These are phyloP conservation scores for Drosophila jambulina DNA, from an alignment of 1,140 invertebrate genomes.

Conservation along the genomic window DNA sequence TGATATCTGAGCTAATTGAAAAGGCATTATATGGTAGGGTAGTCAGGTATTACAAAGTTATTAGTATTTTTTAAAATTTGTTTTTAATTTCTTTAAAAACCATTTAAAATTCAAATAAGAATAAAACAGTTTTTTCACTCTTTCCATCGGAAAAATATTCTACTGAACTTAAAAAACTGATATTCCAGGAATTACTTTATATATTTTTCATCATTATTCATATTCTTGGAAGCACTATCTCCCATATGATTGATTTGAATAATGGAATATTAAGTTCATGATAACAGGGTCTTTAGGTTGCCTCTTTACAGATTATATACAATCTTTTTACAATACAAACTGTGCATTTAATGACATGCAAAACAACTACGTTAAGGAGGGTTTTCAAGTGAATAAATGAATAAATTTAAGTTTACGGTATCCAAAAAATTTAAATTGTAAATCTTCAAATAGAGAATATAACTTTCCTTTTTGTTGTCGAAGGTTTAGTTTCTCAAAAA, in stretches of 20 bases:
- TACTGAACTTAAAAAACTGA: neutral
- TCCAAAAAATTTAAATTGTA: neutral
- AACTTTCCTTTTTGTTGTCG: neutral
- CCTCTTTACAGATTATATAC: neutral
- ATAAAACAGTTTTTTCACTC: neutral
- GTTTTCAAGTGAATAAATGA: neutral
- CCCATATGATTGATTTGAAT: neutral
- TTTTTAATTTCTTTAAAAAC: neutral
- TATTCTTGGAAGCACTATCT: neutral
- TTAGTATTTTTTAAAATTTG: neutral
- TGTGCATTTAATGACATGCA: neutral
- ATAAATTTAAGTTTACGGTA: neutral
- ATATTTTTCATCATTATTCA: neutral
- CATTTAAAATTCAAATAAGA: neutral
- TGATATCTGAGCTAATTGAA: neutral
- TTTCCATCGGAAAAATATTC: neutral
- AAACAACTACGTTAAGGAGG: neutral
- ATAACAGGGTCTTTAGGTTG: neutral
- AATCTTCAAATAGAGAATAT: neutral
- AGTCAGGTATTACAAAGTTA: neutral
- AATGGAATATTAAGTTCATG: too few species aligned
- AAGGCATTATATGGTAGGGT: neutral
- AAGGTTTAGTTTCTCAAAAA: too few species aligned
- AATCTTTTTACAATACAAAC: neutral
- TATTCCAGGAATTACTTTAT: neutral